phyloP scores from a whole-genome alignment of 2,113 vertebrate genomes.

The Pipra filicauda region DNA sequence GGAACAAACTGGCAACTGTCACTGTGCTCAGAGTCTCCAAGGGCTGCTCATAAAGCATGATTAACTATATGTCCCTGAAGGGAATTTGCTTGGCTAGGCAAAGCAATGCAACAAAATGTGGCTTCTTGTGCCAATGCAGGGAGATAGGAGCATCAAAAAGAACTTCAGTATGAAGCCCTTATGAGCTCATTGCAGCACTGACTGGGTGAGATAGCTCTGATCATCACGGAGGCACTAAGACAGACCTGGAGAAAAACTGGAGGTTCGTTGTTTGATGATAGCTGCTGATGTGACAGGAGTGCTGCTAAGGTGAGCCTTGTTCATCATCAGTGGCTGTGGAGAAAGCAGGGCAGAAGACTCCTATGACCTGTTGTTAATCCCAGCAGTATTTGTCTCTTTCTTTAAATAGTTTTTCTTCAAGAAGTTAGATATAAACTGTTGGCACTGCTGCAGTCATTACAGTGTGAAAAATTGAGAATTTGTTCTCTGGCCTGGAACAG shows the following conservation, averaged over 20 bases:
- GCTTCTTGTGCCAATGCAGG: background rate
- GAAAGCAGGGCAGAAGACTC: background rate
- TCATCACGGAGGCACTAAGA: background rate
- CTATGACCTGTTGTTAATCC: background rate
- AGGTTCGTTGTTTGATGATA: background rate
- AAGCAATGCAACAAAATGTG: background rate
- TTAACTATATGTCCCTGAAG: background rate
- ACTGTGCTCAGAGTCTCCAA: background rate
- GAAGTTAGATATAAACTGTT: background rate
- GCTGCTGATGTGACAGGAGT: background rate
- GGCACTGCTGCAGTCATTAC: background rate
- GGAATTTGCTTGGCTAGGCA: background rate
- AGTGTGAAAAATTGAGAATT: background rate
- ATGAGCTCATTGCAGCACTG: background rate
- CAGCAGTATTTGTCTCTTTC: background rate
- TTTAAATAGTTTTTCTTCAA: background rate
- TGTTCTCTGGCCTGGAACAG: background rate
- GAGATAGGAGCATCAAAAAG: background rate
- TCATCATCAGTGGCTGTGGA: background rate
- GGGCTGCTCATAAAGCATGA: background rate
- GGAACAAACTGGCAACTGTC: background rate
- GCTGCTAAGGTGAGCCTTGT: background rate
- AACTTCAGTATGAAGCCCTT: background rate
- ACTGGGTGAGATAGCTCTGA: background rate
- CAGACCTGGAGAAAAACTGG: background rate